A percentile compares a stretch with the other conserved stretches of the same genome.
Evolutionary conservation across 2,888 invertebrate genomes (phyloP).

Genomic region (Cryptosula pallasiana): DNA sequence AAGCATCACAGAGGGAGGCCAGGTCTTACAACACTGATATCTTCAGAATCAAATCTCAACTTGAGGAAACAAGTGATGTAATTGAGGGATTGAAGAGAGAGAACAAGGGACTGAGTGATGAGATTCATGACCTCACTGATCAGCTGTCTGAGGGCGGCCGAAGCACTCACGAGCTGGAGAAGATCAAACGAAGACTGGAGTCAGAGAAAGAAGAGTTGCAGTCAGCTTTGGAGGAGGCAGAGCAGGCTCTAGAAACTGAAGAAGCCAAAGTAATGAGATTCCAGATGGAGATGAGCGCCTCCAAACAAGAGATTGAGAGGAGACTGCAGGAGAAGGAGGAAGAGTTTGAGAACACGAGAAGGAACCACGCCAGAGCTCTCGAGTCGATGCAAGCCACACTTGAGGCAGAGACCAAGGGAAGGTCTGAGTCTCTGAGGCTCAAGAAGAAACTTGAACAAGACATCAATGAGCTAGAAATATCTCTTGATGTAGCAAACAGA

Average conservation of each 20-base stretch:
- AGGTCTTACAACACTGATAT: constrained; percentile 98
- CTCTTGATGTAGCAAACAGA: constrained; percentile 98
- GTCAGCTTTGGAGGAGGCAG: constrained; percentile 97
- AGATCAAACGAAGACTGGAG: constrained; percentile 95
- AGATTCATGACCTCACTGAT: constrained; percentile 98
- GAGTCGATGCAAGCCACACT: constrained; percentile 99
- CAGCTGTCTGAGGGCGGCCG: constrained; percentile 99
- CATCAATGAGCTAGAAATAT: constrained; percentile 98
- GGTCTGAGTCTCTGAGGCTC: constrained; percentile 98
- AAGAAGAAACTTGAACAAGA: constrained; percentile 99
- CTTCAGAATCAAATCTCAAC: constrained; percentile 94
- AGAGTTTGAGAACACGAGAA: constrained; percentile 97
- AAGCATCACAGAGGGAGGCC: constrained; percentile 98
- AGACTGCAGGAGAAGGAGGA: constrained; percentile 99
- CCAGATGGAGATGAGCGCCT: constrained; percentile 95
- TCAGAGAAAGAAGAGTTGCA: constrained; percentile 99
- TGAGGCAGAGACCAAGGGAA: constrained; percentile 98
- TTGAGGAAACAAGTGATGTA: constrained; percentile 95
- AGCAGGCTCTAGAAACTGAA: constrained; percentile 97
- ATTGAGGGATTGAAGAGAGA: constrained; percentile 96
- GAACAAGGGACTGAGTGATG: constrained; percentile 99
- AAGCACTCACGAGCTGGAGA: constrained; percentile 98
- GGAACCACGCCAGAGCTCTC: constrained; percentile 98
- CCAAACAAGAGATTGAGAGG: constrained; percentile 98
- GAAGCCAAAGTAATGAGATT: constrained; percentile 88